Evolutionary conservation across 2,797 vertebrate genomes (phyloP), one percentile per base, ranked within the genome.

Genomic region (Chelmon rostratus): DNA sequence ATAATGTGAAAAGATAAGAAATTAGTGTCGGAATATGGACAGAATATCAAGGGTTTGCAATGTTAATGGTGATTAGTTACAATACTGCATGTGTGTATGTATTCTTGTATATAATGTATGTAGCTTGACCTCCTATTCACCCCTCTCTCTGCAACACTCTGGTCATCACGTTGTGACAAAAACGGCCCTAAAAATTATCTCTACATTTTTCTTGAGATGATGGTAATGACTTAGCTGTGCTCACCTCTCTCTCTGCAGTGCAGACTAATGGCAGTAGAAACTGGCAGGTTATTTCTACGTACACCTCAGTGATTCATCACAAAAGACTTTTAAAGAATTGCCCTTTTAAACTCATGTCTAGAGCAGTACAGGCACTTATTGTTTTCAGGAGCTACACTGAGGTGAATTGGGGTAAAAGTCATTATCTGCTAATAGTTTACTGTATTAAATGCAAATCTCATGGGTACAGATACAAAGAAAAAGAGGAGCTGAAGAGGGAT

Each of bases 381-480:
- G 61, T 70, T 78, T 59, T 57, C 23, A 65, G 63, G 16, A 68
- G 23, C 25, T 8, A 31, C n/a, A 44, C 5, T 0, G 10, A 25
- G 38, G 35, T 63, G 23, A 46, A 68, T 0, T 19, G 9, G n/a
- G 21, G 50, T 66, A 33, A 68, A 79, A 78, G 23, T 73, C 13
- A 74, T 79, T 74, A 58, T 75, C 23, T 1, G 1, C 61, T 62
- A 75, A 71, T 62, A 46, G 46, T 25, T 68, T 53, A 57, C 4
- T 25, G 33, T 37, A 46, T 70, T 63, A 80, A 75, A 68, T 35
- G 47, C 33, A 63, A 53, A 38, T 47, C 18, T 23, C 49, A 59
- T 8, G 33, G 8, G 25, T 58, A 53, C n/a, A 25, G 40, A 61
- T 56, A 19, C 15, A 66, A 68, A 76, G 75, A 73, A 68, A 63